Base-by-base conservation (phyloP, 2,113 vertebrate genomes). In the Cettia cetti region DNA sequence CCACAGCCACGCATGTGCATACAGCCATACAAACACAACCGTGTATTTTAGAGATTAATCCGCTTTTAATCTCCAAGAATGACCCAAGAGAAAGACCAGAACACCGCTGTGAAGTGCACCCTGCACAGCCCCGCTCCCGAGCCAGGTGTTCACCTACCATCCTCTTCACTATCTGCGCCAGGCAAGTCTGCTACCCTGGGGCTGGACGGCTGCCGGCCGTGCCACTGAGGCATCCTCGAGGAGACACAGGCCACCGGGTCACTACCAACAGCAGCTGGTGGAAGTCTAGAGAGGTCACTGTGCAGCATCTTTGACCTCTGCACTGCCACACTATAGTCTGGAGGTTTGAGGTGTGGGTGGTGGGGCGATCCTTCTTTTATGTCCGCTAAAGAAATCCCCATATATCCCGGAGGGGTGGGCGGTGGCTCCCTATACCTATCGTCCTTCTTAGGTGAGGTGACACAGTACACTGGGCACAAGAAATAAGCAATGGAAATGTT, bases 281-380 rank as follows among this genome's bases (percentile, higher is more conserved):
- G 92, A 74, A 96, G 97, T 97, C 97, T 98, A 97, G 97, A 95
- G 92, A 98, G 97, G 98, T 97, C 91, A 97, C 95, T 96, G 66
- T 98, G 98, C 98, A 99, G 97, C 97, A 99, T 98, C 97, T 99
- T 99, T 97, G 99, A 99, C 98, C 99, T 99, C 98, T 99, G 99
- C 97, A 99, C 97, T 78, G 99, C 99, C 98, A 99, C 99, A 89
- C 98, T 99, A 98, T 99, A 99, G 93, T 99, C 99, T 12, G 99
- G 99, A 90, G 99, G 99, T 96, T 98, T 98, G 95, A 99, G 97
- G 98, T 99, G 99, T 66, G 98, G 98, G 96, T 98, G 98, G 95
- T 98, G 97, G 91, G 96, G 81, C 54, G 97, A 96, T 98, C 98
- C 98, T 97, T 98, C 98, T 53, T 98, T 98, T 82, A 99, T 97